These are phyloP conservation scores for Drosophila santomea DNA, from an alignment of 1,140 invertebrate species.

Conservation along the genomic window DNA sequence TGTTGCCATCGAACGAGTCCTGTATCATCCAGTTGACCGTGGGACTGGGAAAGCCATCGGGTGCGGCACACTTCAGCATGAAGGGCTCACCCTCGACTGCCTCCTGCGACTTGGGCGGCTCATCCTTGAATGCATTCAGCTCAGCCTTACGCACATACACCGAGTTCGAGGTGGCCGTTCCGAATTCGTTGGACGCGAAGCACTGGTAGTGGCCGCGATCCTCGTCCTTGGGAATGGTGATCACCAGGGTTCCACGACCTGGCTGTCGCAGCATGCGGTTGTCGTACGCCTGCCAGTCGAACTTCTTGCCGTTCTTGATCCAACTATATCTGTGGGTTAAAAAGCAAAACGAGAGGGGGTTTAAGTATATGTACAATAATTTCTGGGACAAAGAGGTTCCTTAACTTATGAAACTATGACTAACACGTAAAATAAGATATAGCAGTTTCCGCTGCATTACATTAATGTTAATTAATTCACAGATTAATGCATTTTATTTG, in stretches of 20 bases:
- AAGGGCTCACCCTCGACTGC: slow-evolving; percentile 95
- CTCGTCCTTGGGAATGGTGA: slow-evolving; percentile 94
- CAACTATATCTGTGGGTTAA: slow-evolving; percentile 92
- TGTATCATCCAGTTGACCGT: slow-evolving; percentile 97
- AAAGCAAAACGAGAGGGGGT: too few species aligned
- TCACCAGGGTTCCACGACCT: slow-evolving; percentile 95
- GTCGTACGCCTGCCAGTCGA: slow-evolving; percentile 95
- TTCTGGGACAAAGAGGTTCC: too few species aligned
- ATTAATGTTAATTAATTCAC: not conserved
- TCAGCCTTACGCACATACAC: slow-evolving; percentile 98
- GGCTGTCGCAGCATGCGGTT: slow-evolving; percentile 97
- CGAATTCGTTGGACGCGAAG: slow-evolving; percentile 97
- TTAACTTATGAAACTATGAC: not conserved
- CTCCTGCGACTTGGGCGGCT: slow-evolving; percentile 87
- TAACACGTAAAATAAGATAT: too few species aligned
- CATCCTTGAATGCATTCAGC: slow-evolving; percentile 95
- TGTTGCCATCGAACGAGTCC: slow-evolving; percentile 88
- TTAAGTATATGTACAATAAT: not conserved
- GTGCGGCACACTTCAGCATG: slow-evolving; percentile 94
- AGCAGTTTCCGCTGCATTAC: not conserved
- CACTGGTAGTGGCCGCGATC: slow-evolving; percentile 99
- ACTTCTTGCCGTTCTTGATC: slow-evolving; percentile 98
- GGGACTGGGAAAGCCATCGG: slow-evolving; percentile 97
- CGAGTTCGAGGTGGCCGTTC: slow-evolving; percentile 96
- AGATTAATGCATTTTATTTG: not conserved